phyloP scores from a whole-genome alignment of 2,113 vertebrate species.

The Genyomyrus donnyi region DNA sequence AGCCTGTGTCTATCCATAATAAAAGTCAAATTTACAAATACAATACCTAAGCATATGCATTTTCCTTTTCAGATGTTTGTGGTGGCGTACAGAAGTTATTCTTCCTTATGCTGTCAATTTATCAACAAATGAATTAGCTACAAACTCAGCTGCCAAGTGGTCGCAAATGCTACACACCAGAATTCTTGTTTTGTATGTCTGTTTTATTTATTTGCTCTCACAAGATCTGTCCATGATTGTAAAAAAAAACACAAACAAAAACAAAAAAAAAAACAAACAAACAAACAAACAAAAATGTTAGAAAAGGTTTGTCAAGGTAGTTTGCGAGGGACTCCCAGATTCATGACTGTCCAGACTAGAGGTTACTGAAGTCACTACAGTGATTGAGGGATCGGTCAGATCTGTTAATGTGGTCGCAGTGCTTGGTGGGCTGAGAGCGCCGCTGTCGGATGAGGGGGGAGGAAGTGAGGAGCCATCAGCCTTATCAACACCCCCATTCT shows the following conservation, averaged over 20 bases:
- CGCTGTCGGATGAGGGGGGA: constrained; percentile 94
- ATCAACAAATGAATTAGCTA: constrained; percentile 46
- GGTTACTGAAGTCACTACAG: constrained; percentile 96
- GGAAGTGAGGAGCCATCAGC: constrained; percentile 95
- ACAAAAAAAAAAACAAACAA: constrained; percentile 35
- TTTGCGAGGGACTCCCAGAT: constrained; percentile 96
- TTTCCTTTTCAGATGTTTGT: constrained; percentile 23
- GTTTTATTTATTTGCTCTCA: constrained; percentile 65
- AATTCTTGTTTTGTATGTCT: constrained; percentile 42
- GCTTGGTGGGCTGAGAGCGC: constrained; percentile 92
- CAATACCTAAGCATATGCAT: constrained; percentile 40
- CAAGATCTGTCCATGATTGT: constrained; percentile 63
- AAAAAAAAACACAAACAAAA: constrained; percentile 58
- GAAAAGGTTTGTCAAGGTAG: constrained; percentile 99
- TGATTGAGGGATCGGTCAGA: constrained; percentile 98
- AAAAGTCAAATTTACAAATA: constrained; percentile 55
- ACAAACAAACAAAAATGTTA: constrained; percentile 69
- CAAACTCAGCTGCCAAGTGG: constrained; percentile 80
- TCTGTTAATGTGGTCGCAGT: constrained; percentile 98
- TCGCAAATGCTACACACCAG: constrained; percentile 82
- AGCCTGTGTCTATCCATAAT: constrained; percentile 39
- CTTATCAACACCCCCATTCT: constrained; percentile 99
- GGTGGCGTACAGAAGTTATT: constrained; percentile 22
- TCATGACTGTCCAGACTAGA: constrained; percentile 99
- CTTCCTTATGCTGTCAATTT: constrained; percentile 33